Conservation (phyloP, 1,140 invertebrate genomes). For the Papilio polytes region DNA sequence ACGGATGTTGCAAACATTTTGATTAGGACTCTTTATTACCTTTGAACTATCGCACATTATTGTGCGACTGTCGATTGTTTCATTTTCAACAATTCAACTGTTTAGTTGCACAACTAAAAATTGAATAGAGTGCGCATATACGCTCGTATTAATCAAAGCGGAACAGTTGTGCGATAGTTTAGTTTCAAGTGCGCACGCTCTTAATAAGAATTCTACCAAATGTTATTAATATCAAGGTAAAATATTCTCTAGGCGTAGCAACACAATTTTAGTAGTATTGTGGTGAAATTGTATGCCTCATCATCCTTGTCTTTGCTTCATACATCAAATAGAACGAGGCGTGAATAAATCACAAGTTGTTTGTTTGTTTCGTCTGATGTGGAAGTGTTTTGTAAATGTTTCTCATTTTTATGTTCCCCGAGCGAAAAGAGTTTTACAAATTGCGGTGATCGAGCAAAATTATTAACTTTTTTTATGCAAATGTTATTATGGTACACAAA, state of each 20-base stretch:
- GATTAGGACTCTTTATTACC: too few species aligned
- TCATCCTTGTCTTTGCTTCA: constrained; percentile 10
- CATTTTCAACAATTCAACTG: too few species aligned
- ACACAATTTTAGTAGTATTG: background rate
- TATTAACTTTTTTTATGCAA: constrained; percentile 4
- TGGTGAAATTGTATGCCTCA: constrained; percentile 21
- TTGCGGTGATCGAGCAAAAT: background rate
- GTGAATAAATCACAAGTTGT: constrained; percentile 25
- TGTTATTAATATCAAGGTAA: constrained; percentile 14
- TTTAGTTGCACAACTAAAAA: too few species aligned
- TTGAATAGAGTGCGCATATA: too few species aligned
- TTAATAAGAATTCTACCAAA: background rate
- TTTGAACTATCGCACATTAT: too few species aligned
- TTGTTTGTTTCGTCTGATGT: constrained; percentile 18
- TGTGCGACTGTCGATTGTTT: too few species aligned
- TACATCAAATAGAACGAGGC: background rate
- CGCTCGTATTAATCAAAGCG: too few species aligned
- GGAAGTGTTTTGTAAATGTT: constrained; percentile 22
- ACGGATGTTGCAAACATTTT: too few species aligned
- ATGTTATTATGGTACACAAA: background rate
- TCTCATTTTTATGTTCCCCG: constrained; percentile 13
- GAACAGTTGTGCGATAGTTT: too few species aligned
- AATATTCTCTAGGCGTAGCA: background rate
- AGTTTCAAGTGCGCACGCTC: background rate
- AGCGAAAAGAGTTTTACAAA: constrained; percentile 13